A percentile compares a stretch with the other conserved stretches of the same genome.
These are phyloP conservation scores for Papilio glaucus DNA, from an alignment of 1,140 invertebrate species.

Conservation along the genomic window DNA sequence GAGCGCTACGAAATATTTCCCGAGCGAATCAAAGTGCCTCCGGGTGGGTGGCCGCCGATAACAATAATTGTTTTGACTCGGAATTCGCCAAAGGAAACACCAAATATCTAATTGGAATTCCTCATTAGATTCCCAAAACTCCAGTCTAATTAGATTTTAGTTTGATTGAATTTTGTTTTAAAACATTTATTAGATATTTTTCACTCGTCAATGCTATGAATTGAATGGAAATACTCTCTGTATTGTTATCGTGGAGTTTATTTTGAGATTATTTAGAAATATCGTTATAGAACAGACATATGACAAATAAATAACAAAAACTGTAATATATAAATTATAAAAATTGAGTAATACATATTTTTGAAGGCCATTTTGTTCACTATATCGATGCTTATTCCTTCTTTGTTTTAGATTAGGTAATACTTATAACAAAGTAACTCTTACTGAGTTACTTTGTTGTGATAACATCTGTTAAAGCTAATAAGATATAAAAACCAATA, in stretches of 20 bases:
- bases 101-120: constrained; percentile 82
- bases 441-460: too few species aligned
- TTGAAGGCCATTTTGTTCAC: neutral
- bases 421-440: too few species aligned
- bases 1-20: constrained; percentile 62
- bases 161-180: constrained; percentile 46
- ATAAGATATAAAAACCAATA: too few species aligned
- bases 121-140: constrained; percentile 72
- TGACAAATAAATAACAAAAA: constrained; percentile 15
- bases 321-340: constrained; percentile 22
- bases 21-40: constrained; percentile 64
- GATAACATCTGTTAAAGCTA: too few species aligned
- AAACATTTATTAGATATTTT: constrained; percentile 37
- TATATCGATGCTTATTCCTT: too few species aligned
- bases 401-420: too few species aligned
- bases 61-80: constrained; percentile 76
- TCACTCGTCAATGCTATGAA: neutral
- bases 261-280: neutral
- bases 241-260: neutral
- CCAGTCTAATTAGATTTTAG: constrained; percentile 69
- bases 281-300: too few species aligned
- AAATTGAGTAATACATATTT: neutral
- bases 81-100: constrained; percentile 67
- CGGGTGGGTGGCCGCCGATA: constrained; percentile 71
- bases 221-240: neutral